These are phyloP conservation scores for Xanthorhoe spadicearia DNA, from an alignment of 2,888 invertebrate genomes.

Conservation along the genomic window DNA sequence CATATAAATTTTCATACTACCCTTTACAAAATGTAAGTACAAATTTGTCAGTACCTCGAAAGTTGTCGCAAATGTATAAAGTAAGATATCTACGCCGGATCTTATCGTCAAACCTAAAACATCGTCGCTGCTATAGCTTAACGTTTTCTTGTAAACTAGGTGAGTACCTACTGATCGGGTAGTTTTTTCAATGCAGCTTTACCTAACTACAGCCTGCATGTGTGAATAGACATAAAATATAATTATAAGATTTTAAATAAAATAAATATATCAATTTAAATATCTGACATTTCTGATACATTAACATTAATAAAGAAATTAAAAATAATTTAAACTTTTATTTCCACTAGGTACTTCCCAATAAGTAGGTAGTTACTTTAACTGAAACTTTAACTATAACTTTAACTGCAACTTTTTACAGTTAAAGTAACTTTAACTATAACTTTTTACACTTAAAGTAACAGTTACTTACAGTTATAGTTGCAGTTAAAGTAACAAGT, in stretches of 20 bases:
- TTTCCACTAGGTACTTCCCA: too few relatives aligned
- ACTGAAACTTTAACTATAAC: too few relatives aligned
- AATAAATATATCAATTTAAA: slow-evolving; percentile 42
- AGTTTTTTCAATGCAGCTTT: too few relatives aligned
- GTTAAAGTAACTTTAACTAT: too few relatives aligned
- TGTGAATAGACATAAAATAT: slow-evolving; percentile 42
- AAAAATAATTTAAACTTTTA: slow-evolving; percentile 18
- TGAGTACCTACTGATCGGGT: not conserved
- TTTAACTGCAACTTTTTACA: too few relatives aligned
- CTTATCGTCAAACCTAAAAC: slow-evolving; percentile 10
- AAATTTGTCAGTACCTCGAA: slow-evolving; percentile 29
- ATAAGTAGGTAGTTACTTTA: too few relatives aligned
- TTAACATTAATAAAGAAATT: slow-evolving; percentile 30
- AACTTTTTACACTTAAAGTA: too few relatives aligned
- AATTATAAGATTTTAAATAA: slow-evolving; percentile 47
- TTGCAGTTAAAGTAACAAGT: too few relatives aligned
- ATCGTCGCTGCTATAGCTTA: not conserved
- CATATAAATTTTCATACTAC: slow-evolving; percentile 21
- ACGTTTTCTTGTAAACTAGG: slow-evolving; percentile 15
- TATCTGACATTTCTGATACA: slow-evolving; percentile 35
- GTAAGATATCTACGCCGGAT: slow-evolving; percentile 26
- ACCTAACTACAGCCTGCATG: too few relatives aligned
- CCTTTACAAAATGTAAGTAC: slow-evolving; percentile 29
- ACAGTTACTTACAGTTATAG: too few relatives aligned
- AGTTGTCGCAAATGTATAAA: slow-evolving; percentile 20